Percentiles rank a stretch among this genome's conserved stretches.
phyloP scores from a whole-genome alignment of 2,113 vertebrate species.

The Phrynosoma blainvillii region DNA sequence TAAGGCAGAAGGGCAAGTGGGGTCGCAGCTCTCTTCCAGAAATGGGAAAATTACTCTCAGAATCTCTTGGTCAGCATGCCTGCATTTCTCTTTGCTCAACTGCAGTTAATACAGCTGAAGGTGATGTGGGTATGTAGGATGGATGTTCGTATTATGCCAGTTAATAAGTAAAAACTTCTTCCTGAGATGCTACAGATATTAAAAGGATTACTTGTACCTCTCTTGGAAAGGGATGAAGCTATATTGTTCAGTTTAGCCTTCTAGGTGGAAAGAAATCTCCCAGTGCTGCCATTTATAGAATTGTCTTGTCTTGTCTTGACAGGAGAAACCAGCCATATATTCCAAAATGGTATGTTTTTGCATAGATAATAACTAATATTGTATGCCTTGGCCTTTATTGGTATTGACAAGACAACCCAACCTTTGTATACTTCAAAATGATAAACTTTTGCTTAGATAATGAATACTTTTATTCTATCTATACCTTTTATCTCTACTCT shows the following conservation, averaged over 20 bases:
- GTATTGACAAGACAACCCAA: neutral
- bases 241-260: neutral
- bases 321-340: neutral
- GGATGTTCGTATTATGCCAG: neutral
- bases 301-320: neutral
- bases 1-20: too few species aligned
- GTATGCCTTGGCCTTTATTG: too few species aligned
- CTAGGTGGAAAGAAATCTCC: neutral
- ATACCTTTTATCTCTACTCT: neutral
- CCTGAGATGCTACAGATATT: neutral
- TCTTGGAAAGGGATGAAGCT: neutral
- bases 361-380: neutral
- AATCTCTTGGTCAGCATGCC: too few species aligned
- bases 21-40: too few species aligned
- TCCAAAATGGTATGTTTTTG: neutral
- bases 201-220: neutral
- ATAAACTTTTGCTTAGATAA: neutral
- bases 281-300: neutral
- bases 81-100: neutral
- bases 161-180: neutral
- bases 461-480: neutral
- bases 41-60: too few species aligned
- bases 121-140: neutral
- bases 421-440: neutral
- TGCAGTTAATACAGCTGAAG: neutral